Evolutionary conservation across 2,888 invertebrate genomes (phyloP), one percentile per base, ranked within the genome.

Genomic region (Caenorhabditis macrosperma): DNA sequence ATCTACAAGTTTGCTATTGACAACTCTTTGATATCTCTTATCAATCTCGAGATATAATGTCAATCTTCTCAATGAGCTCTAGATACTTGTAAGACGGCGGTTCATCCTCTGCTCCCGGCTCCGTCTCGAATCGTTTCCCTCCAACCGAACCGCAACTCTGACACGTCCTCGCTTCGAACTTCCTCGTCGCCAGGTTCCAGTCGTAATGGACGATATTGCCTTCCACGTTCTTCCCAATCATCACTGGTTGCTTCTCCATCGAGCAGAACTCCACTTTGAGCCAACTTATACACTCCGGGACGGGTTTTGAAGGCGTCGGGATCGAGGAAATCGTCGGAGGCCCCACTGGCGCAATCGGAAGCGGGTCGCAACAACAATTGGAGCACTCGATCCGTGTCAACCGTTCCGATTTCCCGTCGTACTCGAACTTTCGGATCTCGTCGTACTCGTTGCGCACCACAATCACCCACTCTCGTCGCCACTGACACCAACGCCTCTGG

Each of bases 231-330:
- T 55, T 55, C 24, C 55, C 55, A 41, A 67, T 44, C 67, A 67
- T 55, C 67, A 55, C 33, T 22, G 55, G 55, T 44, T 57, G 44
- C 30, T 67, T 55, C 28, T 7, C 12, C 44, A 22, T 44, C 55
- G 55, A 55, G 41, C 67, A 67, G 15, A 67, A 67, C 55, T 55
- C 55, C 30, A 67, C 67, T 44, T 67, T 55, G 15, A 67, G 22
- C 44, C 55, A 67, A 20, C 46, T 55, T 0, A 55, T 30, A 33
- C 55, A 67, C 28, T 67, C 67, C n/a, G n/a, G n/a, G n/a, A n/a
- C n/a, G n/a, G n/a, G n/a, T n/a, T n/a, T n/a, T n/a, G n/a, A n/a
- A n/a, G n/a, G n/a, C n/a, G n/a, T n/a, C n/a, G n/a, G n/a, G n/a
- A n/a, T n/a, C n/a, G n/a, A n/a, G n/a, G n/a, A n/a, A n/a, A n/a